Evolutionary conservation across 2,888 invertebrate genomes (phyloP), one percentile per base, ranked within the genome.

Genomic region (Linyphia triangularis): DNA sequence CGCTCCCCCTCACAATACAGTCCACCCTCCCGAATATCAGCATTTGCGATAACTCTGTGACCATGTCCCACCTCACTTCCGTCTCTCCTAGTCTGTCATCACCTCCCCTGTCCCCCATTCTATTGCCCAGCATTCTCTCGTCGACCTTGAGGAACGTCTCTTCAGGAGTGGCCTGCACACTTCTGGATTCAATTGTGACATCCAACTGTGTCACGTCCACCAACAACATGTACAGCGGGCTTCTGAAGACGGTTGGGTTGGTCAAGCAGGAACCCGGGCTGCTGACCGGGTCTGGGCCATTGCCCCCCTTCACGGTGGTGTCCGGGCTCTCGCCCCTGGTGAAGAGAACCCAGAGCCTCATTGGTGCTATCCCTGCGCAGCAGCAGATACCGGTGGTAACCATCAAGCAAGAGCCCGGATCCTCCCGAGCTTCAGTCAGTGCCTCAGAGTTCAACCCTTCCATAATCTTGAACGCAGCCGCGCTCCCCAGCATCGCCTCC

Each of bases 291-390:
- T 86, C 86, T 19, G 89, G 89, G 7, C 90, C 90, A n/a, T 37
- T 90, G 22, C 90, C 90, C n/a, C 90, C 90, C 24, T 90, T 90
- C 69, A 90, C 90, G 19, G 88, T 90, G 40, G 90, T 90, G 13
- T 85, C 84, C 37, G 88, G 88, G 28, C 51, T 88, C 19, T 82
- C 89, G 28, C 82, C 89, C 19, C 33, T 85, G 37, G 79, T 88
- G 37, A 89, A 89, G 77, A 30, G 88, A 26, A 43, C 75, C 51
- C 70, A 73, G 40, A 70, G 79, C 51, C 26, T 89, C 51, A 61
- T 86, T 57, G 84, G 82, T 81, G 85, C 89, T 81, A 82, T 70
- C 63, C 79, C 73, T 26, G 79, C 84, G 30, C 28, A 30, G 72
- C 33, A 78, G 30, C 88, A 88, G 72, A 88, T 88, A 19, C 84